Conservation (phyloP, 2,888 invertebrate genomes). For the Thecocarcelia acutangulata region DNA sequence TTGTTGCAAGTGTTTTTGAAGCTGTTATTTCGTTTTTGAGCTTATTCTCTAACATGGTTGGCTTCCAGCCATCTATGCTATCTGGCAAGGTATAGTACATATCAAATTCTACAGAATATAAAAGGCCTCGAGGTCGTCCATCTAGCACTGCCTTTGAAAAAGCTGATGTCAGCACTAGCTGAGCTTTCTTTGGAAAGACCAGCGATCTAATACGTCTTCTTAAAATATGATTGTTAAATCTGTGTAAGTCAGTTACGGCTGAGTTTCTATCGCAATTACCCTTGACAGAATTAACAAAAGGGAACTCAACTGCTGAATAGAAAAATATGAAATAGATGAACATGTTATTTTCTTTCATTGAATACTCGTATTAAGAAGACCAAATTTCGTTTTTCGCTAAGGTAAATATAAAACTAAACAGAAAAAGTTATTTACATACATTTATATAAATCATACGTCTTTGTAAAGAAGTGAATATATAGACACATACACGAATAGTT, state of each 20-base stretch:
- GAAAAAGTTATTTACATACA: too few relatives aligned
- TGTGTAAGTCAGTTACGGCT: constrained; percentile 24
- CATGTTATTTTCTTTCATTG: neutral
- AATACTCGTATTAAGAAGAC: too few relatives aligned
- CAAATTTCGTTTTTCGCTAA: too few relatives aligned
- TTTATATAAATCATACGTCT: too few relatives aligned
- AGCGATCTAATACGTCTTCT: constrained; percentile 73
- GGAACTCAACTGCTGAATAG: neutral
- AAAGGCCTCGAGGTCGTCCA: constrained; percentile 73
- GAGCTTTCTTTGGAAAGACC: constrained; percentile 74
- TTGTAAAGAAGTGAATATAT: too few relatives aligned
- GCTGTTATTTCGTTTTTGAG: neutral
- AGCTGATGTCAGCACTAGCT: constrained; percentile 72
- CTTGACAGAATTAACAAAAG: neutral
- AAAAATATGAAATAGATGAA: neutral
- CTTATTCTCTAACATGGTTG: constrained; percentile 68
- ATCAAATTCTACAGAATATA: constrained; percentile 74
- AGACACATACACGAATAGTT: too few relatives aligned
- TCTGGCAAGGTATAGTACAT: constrained; percentile 75
- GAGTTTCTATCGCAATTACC: constrained; percentile 47
- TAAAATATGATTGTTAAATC: constrained; percentile 64
- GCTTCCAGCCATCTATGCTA: constrained; percentile 74
- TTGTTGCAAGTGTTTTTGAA: neutral
- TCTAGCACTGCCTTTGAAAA: constrained; percentile 74
- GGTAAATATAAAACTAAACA: too few relatives aligned